A percentile compares a stretch with the other conserved stretches of the same genome.
phyloP scores from a whole-genome alignment of 2,797 vertebrate species.

The Enoplosus armatus region DNA sequence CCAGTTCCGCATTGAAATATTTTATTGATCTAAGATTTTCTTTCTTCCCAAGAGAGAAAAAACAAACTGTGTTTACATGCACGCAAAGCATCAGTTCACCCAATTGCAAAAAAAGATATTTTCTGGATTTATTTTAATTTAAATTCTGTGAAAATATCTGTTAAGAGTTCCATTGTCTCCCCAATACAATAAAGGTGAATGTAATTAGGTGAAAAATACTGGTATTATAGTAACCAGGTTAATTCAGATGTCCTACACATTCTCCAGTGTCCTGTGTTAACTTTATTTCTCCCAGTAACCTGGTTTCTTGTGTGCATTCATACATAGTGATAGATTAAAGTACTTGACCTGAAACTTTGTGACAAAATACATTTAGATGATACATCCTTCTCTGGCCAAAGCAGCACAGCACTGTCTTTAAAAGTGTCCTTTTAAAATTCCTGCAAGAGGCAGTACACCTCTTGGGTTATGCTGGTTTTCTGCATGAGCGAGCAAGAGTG shows the following conservation, averaged over 20 bases:
- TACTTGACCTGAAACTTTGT: constrained; percentile 35
- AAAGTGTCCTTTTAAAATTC: constrained; percentile 36
- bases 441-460: constrained; percentile 22
- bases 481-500: constrained; percentile 39
- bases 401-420: constrained; percentile 19
- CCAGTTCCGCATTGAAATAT: not conserved
- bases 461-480: constrained; percentile 37
- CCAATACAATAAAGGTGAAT: not conserved
- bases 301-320: constrained; percentile 21
- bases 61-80: constrained; percentile 10
- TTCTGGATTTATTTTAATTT: too few species aligned
- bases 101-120: not conserved
- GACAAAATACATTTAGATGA: constrained; percentile 45
- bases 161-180: not conserved
- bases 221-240: constrained; percentile 2
- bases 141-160: too few species aligned
- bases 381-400: constrained; percentile 12
- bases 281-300: constrained; percentile 34
- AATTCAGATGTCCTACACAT: not conserved
- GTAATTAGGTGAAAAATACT: not conserved
- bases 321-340: constrained; percentile 32
- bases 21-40: constrained; percentile 14
- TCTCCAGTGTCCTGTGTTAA: not conserved
- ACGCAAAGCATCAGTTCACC: not conserved
- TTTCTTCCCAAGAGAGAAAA: not conserved